phyloP scores from a whole-genome alignment of 2,888 invertebrate species.

The Cantharis rufa region DNA sequence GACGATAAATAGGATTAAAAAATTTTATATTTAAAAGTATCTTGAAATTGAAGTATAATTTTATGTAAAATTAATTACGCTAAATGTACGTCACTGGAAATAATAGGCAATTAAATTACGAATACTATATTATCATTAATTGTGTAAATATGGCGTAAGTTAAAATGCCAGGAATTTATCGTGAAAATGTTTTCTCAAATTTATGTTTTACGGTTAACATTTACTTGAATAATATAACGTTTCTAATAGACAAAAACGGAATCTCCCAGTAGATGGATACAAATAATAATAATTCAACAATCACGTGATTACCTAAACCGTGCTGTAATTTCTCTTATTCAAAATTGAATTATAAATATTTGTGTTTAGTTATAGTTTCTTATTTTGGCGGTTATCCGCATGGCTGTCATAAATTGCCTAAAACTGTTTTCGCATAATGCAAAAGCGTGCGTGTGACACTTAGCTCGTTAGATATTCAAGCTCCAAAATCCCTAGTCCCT shows the following conservation, averaged over 20 bases:
- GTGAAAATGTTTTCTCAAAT: background rate
- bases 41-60: background rate
- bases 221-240: background rate
- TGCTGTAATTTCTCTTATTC: background rate
- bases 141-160: background rate
- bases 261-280: background rate
- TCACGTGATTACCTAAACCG: background rate
- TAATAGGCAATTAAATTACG: background rate
- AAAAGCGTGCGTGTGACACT: constrained; percentile 39
- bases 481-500: constrained; percentile 34
- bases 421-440: constrained; percentile 39
- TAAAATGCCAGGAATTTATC: background rate
- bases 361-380: constrained; percentile 2
- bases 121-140: background rate
- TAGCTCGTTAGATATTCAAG: constrained; percentile 40
- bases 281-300: background rate
- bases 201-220: background rate
- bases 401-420: constrained; percentile 38
- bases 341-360: background rate
- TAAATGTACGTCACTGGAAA: background rate
- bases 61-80: background rate
- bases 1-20: background rate
- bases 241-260: background rate
- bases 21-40: background rate
- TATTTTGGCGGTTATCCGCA: constrained; percentile 25